These are phyloP conservation scores for Cataglyphis livida DNA, from an alignment of 2,888 invertebrate genomes.

Conservation along the genomic window DNA sequence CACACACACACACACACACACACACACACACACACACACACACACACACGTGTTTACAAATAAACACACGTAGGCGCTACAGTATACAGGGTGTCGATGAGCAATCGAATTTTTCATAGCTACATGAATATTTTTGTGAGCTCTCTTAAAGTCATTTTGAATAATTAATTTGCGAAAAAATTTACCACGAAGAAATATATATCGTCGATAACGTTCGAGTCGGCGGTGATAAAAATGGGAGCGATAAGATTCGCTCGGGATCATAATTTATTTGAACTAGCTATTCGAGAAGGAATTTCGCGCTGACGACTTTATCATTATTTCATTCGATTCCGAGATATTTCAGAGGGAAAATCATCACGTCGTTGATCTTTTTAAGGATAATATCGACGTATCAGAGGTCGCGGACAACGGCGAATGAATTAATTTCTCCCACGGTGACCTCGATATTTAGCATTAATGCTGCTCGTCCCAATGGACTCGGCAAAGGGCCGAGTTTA, in stretches of 20 bases:
- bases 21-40: no score
- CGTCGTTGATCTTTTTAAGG: conserved; percentile 24
- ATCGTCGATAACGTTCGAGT: not conserved
- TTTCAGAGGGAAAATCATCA: conserved; percentile 4
- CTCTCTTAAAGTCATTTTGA: not conserved
- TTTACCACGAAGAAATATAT: not conserved
- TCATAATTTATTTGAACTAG: not conserved
- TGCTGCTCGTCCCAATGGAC: not conserved
- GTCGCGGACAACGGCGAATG: not conserved
- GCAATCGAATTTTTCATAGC: no score
- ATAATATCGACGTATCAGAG: conserved; percentile 32
- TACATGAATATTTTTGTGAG: not conserved
- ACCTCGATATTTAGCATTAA: conserved; percentile 48
- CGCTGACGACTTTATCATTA: conserved; percentile 4
- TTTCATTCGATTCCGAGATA: not conserved
- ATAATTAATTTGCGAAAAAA: not conserved
- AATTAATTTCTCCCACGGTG: conserved; percentile 20
- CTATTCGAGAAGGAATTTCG: not conserved
- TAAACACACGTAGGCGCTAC: conserved; percentile 6
- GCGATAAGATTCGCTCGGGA: not conserved
- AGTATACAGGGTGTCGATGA: conserved; percentile 24
- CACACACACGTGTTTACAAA: not conserved
- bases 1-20: no score
- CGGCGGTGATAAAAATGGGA: not conserved
- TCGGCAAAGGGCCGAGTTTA: not conserved